Evolutionary conservation across 2,113 vertebrate genomes (phyloP).

Genomic region (Deroptyus accipitrinus): DNA sequence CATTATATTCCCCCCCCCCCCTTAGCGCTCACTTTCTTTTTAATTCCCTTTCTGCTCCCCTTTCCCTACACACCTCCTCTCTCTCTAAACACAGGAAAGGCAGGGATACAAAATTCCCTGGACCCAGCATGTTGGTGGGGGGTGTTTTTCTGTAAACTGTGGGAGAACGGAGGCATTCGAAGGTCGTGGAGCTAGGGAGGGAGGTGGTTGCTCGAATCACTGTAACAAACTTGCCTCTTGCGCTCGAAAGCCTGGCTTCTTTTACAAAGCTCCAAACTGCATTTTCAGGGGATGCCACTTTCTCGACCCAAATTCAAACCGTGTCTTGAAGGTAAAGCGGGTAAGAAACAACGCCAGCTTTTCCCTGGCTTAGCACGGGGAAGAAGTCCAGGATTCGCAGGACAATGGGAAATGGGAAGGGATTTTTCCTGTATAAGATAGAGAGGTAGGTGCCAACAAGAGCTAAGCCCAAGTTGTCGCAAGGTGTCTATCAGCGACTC

Average conservation of each 20-base stretch:
- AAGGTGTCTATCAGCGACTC: not conserved
- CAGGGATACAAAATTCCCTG: not conserved
- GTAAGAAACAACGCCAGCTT: not conserved
- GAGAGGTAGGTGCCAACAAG: not conserved
- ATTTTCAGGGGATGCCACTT: not conserved
- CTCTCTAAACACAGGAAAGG: not conserved
- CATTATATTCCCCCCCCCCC: not conserved
- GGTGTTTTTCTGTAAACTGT: not conserved
- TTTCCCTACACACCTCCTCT: not conserved
- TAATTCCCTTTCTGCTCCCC: not conserved
- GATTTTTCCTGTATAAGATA: not conserved
- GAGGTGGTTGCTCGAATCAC: not conserved
- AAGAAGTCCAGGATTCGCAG: not conserved
- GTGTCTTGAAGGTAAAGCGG: not conserved
- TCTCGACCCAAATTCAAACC: not conserved
- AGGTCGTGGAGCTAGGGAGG: not conserved
- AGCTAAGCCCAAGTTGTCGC: not conserved
- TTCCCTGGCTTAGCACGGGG: not conserved
- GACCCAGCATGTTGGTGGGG: not conserved
- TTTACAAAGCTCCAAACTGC: not conserved
- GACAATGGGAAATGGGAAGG: not conserved
- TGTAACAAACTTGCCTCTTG: not conserved
- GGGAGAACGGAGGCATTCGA: not conserved
- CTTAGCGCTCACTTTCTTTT: slow-evolving; percentile 22
- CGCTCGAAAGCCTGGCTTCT: not conserved